These are phyloP conservation scores for Lottia scabra DNA, from an alignment of 2,888 invertebrate genomes.

Conservation along the genomic window DNA sequence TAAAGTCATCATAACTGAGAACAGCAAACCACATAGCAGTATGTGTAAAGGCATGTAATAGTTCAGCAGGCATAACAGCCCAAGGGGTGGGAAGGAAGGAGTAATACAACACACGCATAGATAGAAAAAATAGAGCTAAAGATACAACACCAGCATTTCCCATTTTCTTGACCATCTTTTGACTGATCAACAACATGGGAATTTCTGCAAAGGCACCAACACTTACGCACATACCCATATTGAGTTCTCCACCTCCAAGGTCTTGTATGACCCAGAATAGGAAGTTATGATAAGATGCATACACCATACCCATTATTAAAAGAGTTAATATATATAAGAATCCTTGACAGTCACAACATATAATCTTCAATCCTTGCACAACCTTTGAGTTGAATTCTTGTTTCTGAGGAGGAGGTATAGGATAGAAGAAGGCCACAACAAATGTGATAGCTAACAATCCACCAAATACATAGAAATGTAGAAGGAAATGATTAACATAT, in stretches of 20 bases:
- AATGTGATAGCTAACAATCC: constrained; percentile 51
- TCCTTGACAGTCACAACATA: constrained; percentile 54
- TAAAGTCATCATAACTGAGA: constrained; percentile 54
- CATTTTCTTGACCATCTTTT: constrained; percentile 48
- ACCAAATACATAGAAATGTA: constrained; percentile 63
- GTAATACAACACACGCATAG: constrained; percentile 53
- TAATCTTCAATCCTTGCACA: constrained; percentile 46
- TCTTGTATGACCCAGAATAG: constrained; percentile 64
- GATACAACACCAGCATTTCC: constrained; percentile 55
- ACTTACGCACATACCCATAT: constrained; percentile 58
- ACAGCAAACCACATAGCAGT: constrained; percentile 62
- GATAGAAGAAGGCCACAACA: constrained; percentile 56
- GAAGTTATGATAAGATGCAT: constrained; percentile 57
- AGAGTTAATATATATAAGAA: constrained; percentile 53
- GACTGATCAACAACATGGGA: constrained; percentile 55
- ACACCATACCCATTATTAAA: constrained; percentile 56
- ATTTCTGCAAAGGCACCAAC: constrained; percentile 59
- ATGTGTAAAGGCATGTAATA: constrained; percentile 58
- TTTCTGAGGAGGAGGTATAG: constrained; percentile 51
- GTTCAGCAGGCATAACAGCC: constrained; percentile 57
- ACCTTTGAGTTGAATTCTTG: constrained; percentile 51
- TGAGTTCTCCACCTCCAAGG: constrained; percentile 51
- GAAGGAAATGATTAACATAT: constrained; percentile 55
- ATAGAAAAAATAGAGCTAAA: constrained; percentile 49
- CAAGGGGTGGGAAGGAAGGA: constrained; percentile 59